phyloP scores from a whole-genome alignment of 2,888 invertebrate species.

The Ochropacha duplaris region DNA sequence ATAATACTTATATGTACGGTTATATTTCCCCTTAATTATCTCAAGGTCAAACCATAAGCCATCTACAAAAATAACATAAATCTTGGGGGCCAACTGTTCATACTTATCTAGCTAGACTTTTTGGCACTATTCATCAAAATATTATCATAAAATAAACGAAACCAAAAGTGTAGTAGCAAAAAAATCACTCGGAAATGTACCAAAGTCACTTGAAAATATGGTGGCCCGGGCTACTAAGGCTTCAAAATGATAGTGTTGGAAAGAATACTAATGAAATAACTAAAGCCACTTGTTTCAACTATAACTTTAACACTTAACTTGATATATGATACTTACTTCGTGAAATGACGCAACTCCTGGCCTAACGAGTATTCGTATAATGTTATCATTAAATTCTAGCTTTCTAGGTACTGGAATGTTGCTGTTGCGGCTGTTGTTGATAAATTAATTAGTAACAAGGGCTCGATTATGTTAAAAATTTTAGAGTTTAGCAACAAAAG shows the following conservation, averaged over 20 bases:
- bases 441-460: too few species aligned
- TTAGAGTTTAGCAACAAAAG: neutral
- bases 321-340: conserved; percentile 40
- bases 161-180: neutral
- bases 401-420: neutral
- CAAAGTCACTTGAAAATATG: neutral
- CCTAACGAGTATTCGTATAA: neutral
- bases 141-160: neutral
- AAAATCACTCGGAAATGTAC: neutral
- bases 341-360: conserved; percentile 30
- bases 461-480: too few species aligned
- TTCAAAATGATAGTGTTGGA: neutral
- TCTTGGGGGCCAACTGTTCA: too few species aligned
- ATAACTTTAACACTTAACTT: conserved; percentile 53
- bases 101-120: too few species aligned
- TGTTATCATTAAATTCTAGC: neutral
- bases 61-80: too few species aligned
- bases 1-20: too few species aligned
- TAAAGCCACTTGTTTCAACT: conserved; percentile 11
- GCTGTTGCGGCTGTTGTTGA: neutral
- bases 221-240: neutral
- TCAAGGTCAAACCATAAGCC: too few species aligned
- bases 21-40: too few species aligned
- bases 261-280: conserved; percentile 3
- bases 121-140: too few species aligned